Base-by-base conservation (phyloP, 1,140 invertebrate species). In the Drosophila nebulosa region DNA sequence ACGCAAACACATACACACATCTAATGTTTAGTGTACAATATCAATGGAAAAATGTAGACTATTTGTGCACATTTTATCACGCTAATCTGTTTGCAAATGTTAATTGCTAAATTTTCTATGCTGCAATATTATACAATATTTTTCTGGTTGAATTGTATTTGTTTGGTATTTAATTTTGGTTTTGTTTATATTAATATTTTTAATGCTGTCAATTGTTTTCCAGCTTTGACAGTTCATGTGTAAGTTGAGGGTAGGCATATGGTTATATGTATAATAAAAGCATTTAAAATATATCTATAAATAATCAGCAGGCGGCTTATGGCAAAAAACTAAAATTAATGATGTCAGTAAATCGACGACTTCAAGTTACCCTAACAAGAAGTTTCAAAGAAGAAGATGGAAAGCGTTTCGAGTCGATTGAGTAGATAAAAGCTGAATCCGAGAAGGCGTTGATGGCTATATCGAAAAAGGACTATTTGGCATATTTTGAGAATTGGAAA, bases 41-140 rank as follows among this genome's bases (percentile, higher is more conserved):
- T 46, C 39, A 10, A 46, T 46, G 39, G 39, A 10, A 10, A 46
- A 16, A n/a, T n/a, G 9, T 32, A 46, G 61, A 64, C 64, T 61
- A 46, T 6, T 22, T 42, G 46, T 74, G 77, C 70, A 66, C 64
- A 74, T 88, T 81, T 81, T 75, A 78, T 78, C 74, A 70, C 64
- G 53, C n/a, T 85, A 86, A 85, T 85, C 81, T 81, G 70, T 81
- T 78, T 88, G 66, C 72, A 65, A 81, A 88, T 75, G 83, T 71
- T 81, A 85, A 85, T 88, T 78, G 66, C 83, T 81, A 74, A 71
- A 67, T 55, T 83, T 62, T 59, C 62, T 56, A 71, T 46, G 27
- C 22, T 10, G 30, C 10, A 32, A 12, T 32, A 32, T n/a, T n/a
- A n/a, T n/a, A n/a, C n/a, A n/a, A n/a, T 32, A 32, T 9, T 27